A percentile compares a stretch with the other conserved stretches of the same genome.
phyloP scores from a whole-genome alignment of 2,888 invertebrate genomes.

The Gryllus longicercus region DNA sequence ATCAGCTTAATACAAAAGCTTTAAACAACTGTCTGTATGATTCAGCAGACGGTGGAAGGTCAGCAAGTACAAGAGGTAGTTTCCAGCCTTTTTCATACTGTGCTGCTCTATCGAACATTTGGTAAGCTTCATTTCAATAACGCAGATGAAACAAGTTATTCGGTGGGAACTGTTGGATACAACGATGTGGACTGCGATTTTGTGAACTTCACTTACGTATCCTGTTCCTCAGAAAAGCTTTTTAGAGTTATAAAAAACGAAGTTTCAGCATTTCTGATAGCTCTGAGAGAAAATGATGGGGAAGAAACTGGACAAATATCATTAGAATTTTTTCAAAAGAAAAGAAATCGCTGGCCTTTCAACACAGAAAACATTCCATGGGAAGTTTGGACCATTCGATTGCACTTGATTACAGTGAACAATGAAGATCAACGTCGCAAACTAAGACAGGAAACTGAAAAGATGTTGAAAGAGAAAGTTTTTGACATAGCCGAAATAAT shows the following conservation, averaged over 20 bases:
- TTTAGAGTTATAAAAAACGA: conserved; percentile 69
- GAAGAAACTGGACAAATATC: conserved; percentile 75
- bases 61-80: conserved; percentile 89
- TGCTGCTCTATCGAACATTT: conserved; percentile 82
- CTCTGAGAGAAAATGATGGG: conserved; percentile 67
- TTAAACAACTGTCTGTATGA: no score
- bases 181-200: conserved; percentile 97
- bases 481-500: conserved; percentile 92
- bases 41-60: conserved; percentile 63
- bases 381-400: conserved; percentile 96
- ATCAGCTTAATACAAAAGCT: no score
- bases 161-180: conserved; percentile 91
- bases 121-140: conserved; percentile 92
- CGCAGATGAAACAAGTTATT: conserved; percentile 76
- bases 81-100: conserved; percentile 85
- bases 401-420: conserved; percentile 80
- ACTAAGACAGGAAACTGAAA: conserved; percentile 82
- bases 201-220: conserved; percentile 92
- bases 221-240: conserved; percentile 77
- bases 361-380: conserved; percentile 89
- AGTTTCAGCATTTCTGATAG: conserved; percentile 73
- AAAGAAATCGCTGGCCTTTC: conserved; percentile 84
- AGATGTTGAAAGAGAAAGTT: conserved; percentile 86
- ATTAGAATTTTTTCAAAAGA: conserved; percentile 91
- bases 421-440: conserved; percentile 83